These are phyloP conservation scores for Procambarus virginalis DNA, from an alignment of 1,140 invertebrate species.

Conservation along the genomic window DNA sequence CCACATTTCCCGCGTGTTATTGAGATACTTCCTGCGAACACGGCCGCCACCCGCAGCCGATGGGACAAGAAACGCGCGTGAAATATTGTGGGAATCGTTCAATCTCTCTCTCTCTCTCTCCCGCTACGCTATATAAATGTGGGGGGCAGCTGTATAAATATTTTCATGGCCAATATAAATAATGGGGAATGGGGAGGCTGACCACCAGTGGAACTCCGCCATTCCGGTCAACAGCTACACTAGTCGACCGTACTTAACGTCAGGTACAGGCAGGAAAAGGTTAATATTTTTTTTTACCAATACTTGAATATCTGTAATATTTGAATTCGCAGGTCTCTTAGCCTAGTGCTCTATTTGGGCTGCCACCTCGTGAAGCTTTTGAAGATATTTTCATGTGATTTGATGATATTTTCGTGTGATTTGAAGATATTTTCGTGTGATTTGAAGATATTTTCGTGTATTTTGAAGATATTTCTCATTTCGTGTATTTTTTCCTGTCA, in stretches of 20 bases:
- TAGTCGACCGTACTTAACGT: not conserved
- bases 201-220: conserved; percentile 27
- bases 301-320: too few species aligned
- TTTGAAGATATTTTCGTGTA: too few species aligned
- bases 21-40: conserved; percentile 3
- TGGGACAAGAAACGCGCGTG: not conserved
- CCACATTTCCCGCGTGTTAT: conserved; percentile 6
- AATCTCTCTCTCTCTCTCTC: conserved; percentile 28
- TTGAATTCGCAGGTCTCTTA: too few species aligned
- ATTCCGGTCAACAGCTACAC: conserved; percentile 47
- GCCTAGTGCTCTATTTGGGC: too few species aligned
- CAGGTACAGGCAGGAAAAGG: not conserved
- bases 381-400: too few species aligned
- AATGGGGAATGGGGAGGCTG: conserved; percentile 61
- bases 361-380: too few species aligned
- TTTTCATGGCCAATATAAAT: conserved; percentile 67
- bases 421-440: too few species aligned
- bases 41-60: not conserved
- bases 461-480: too few species aligned
- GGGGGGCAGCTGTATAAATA: conserved; percentile 61
- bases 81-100: conserved; percentile 29
- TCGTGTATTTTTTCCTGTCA: too few species aligned
- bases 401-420: too few species aligned
- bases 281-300: not conserved
- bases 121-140: conserved; percentile 62